phyloP scores from a whole-genome alignment of 1,140 invertebrate species.

The Euglossa dilemma region DNA sequence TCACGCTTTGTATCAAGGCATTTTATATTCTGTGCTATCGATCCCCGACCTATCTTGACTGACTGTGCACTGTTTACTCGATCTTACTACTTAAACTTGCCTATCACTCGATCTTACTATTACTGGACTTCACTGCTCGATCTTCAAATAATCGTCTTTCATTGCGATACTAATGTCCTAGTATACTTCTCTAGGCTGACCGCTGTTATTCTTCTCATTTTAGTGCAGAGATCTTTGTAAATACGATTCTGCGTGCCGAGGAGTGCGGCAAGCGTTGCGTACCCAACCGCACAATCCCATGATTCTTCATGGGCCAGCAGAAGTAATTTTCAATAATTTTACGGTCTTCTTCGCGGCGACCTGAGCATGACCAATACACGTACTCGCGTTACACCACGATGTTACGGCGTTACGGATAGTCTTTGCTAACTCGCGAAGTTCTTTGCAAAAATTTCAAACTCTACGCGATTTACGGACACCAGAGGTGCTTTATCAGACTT shows the following conservation, averaged over 20 bases:
- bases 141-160: constrained; percentile 51
- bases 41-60: constrained; percentile 71
- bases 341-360: constrained; percentile 49
- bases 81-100: background rate
- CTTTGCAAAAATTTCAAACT: background rate
- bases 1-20: constrained; percentile 70
- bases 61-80: constrained; percentile 64
- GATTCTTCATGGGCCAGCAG: constrained; percentile 9
- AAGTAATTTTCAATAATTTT: constrained; percentile 56
- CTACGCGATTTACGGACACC: too few relatives aligned
- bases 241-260: constrained; percentile 24
- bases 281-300: background rate
- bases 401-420: background rate
- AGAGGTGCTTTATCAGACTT: too few relatives aligned
- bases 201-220: background rate
- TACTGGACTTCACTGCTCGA: constrained; percentile 14
- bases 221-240: constrained; percentile 35
- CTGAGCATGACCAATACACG: constrained; percentile 40
- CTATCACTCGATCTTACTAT: constrained; percentile 34
- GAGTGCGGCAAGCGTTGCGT: background rate
- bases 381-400: background rate
- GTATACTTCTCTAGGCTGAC: background rate
- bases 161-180: constrained; percentile 47
- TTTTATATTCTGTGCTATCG: constrained; percentile 78
- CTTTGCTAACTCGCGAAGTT: background rate